Percentiles rank a stretch among this genome's conserved stretches.
Conservation (phyloP, 2,113 vertebrate genomes). For the Neofelis nebulosa region DNA sequence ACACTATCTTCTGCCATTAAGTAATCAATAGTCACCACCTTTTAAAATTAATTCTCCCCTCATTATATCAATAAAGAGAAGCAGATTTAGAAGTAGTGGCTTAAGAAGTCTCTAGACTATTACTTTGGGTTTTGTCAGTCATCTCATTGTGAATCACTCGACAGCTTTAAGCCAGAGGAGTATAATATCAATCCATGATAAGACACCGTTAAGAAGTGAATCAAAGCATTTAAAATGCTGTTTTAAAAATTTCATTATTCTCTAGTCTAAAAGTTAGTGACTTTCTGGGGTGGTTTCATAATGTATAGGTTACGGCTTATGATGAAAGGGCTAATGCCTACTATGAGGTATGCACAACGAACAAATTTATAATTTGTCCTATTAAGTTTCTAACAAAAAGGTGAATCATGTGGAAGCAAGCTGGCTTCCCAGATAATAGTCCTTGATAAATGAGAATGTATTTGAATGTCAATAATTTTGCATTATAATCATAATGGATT, state of each 20-base stretch:
- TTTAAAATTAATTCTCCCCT: constrained; percentile 85
- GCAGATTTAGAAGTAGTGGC: constrained; percentile 74
- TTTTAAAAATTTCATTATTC: constrained; percentile 68
- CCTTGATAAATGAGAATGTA: constrained; percentile 3
- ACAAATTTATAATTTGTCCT: background rate
- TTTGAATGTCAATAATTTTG: constrained; percentile 3
- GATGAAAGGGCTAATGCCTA: constrained; percentile 12
- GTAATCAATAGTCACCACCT: constrained; percentile 86
- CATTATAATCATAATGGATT: background rate
- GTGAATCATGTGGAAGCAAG: background rate
- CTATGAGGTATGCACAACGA: background rate
- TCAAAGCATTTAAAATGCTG: constrained; percentile 75
- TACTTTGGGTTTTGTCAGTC: constrained; percentile 79
- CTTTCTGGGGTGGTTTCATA: background rate
- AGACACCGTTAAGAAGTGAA: constrained; percentile 76
- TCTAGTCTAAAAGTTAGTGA: constrained; percentile 34
- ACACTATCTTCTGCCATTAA: constrained; percentile 85
- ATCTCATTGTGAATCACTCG: constrained; percentile 73
- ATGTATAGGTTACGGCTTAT: constrained; percentile 18
- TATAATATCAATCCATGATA: constrained; percentile 56
- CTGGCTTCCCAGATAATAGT: background rate
- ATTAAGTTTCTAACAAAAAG: constrained; percentile 18
- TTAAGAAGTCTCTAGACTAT: constrained; percentile 67
- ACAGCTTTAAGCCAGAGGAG: constrained; percentile 57
- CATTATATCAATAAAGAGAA: constrained; percentile 80